Evolutionary conservation across 2,113 vertebrate species (phyloP), one percentile per base, ranked within the genome.

Genomic region (Chaetorhynchus papuensis): DNA sequence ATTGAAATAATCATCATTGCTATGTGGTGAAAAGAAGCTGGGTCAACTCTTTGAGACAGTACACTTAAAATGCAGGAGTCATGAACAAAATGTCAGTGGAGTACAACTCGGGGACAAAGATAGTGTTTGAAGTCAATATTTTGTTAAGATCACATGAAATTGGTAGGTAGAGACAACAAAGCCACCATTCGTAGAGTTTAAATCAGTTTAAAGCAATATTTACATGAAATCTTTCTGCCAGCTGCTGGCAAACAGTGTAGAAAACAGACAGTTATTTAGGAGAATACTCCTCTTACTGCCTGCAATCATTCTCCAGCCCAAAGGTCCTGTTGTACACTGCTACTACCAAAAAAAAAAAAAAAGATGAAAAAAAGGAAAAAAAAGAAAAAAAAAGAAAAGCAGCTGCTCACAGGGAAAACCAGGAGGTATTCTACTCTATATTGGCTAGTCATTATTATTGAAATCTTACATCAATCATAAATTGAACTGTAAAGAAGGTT

Each of bases 71-170:
- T 63, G n/a, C n/a, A 83, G 33, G 10, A 84, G 15, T 60, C 61
- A 77, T 1, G 42, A 74, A 66, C 39, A 76, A 74, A 77, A 83
- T 49, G n/a, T 66, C 89, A 84, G 18, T n/a, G 26, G 24, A 84
- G 64, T 74, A 64, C n/a, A 80, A 33, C n/a, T 54, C 23, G 2
- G 54, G 77, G 76, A 91, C 75, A 80, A 89, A 94, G 89, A 89
- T 41, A 79, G 56, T 74, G 27, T 71, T 64, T 93, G 27, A 95
- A 89, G 84, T 91, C 63, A 83, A 41, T 87, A 69, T 94, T 95
- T 93, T 85, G 26, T 78, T 68, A 95, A 83, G 89, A 86, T 87
- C 75, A 60, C 78, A 39, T 50, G 63, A 69, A 91, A 82, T 41
- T 63, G 21, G 56, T 47, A 90, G 42, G 65, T 59, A 90, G 72